These are phyloP conservation scores for Platyura marginata DNA, from an alignment of 1,140 invertebrate genomes.

Conservation along the genomic window DNA sequence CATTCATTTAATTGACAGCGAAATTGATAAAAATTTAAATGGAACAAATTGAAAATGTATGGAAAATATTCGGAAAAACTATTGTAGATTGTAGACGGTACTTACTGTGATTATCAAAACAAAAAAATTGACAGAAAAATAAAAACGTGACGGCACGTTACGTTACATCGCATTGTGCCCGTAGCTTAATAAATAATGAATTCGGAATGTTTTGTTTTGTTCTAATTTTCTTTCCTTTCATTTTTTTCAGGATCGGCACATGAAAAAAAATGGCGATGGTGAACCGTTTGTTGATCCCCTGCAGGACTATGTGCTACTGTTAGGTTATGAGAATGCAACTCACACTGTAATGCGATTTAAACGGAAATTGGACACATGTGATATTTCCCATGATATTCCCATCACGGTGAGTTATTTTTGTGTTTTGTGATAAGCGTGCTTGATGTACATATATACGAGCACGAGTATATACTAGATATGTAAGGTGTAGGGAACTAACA, in stretches of 20 bases:
- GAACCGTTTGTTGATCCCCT: slow-evolving; percentile 43
- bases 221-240: background rate
- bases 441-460: too few species aligned
- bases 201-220: background rate
- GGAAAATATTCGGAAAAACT: too few species aligned
- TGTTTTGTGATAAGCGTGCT: background rate
- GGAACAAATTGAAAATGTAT: too few species aligned
- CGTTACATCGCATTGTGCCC: too few species aligned
- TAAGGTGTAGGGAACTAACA: too few species aligned
- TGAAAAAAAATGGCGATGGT: slow-evolving; percentile 35
- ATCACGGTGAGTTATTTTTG: slow-evolving; percentile 37
- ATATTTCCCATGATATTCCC: slow-evolving; percentile 39
- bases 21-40: too few species aligned
- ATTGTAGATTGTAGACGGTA: background rate
- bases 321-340: slow-evolving; percentile 49
- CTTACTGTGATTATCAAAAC: background rate
- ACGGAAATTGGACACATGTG: slow-evolving; percentile 53
- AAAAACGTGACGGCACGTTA: background rate
- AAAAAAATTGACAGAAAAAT: background rate
- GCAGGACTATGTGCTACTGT: slow-evolving; percentile 48
- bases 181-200: too few species aligned
- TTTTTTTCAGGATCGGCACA: slow-evolving; percentile 51
- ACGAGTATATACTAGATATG: too few species aligned
- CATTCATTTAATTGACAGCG: too few species aligned
- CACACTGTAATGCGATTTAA: slow-evolving; percentile 53